Percentiles rank a stretch among this genome's conserved stretches.
These are phyloP conservation scores for Acanthochromis polyacanthus DNA, from an alignment of 2,113 vertebrate genomes.

Conservation along the genomic window DNA sequence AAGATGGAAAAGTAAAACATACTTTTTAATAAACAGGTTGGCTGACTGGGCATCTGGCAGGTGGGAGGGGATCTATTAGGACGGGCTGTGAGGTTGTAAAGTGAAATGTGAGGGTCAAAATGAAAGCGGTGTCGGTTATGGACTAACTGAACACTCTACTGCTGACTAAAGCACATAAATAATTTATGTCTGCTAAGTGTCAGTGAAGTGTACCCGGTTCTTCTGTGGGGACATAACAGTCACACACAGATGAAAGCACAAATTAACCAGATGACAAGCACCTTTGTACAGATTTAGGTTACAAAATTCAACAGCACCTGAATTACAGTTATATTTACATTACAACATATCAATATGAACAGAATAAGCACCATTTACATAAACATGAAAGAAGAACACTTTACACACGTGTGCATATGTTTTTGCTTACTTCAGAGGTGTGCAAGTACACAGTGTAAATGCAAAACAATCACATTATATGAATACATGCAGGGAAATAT, in stretches of 20 bases:
- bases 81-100: conserved; percentile 8
- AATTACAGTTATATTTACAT: neutral
- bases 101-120: conserved; percentile 28
- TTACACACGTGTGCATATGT: neutral
- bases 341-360: neutral
- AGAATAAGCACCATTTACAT: neutral
- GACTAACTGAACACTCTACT: conserved; percentile 53
- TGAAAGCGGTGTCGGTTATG: conserved; percentile 35
- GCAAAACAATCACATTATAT: neutral
- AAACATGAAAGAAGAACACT: neutral
- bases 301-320: neutral
- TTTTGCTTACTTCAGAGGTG: neutral
- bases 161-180: conserved; percentile 66
- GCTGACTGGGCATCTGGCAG: conserved; percentile 28
- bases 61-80: conserved; percentile 27
- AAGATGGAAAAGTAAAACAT: conserved; percentile 8
- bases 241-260: conserved; percentile 44
- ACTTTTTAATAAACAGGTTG: conserved; percentile 15
- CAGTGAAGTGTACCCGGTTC: conserved; percentile 52
- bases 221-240: conserved; percentile 41
- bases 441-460: neutral
- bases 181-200: conserved; percentile 62
- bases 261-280: conserved; percentile 2
- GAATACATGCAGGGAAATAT: neutral
- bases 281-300: conserved; percentile 18